Conservation (phyloP, 2,888 invertebrate species). For the Ochropleura plecta region DNA sequence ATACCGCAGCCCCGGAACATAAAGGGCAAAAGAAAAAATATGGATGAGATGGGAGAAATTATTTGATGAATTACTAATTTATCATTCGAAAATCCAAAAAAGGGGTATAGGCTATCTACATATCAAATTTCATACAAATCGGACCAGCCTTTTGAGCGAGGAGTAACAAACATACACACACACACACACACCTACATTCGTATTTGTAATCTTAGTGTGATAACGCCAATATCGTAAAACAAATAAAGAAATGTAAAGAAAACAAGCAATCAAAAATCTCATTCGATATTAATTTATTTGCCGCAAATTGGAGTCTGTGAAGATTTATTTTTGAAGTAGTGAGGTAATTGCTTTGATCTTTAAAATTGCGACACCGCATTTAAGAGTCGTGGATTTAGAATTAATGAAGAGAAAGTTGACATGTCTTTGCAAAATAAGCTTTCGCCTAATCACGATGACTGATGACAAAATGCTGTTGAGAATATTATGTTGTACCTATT, state of each 20-base stretch:
- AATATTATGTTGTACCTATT: constrained; percentile 7
- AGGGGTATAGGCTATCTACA: too few relatives aligned
- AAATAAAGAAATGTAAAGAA: neutral
- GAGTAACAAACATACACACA: too few relatives aligned
- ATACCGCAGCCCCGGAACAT: too few relatives aligned
- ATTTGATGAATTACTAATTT: too few relatives aligned
- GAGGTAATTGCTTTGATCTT: constrained; percentile 18
- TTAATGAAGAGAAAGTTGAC: constrained; percentile 44
- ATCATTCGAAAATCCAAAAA: too few relatives aligned
- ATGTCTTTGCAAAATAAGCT: constrained; percentile 31
- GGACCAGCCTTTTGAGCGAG: too few relatives aligned
- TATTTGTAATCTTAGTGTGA: too few relatives aligned
- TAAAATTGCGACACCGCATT: constrained; percentile 20
- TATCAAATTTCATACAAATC: too few relatives aligned
- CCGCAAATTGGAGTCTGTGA: neutral
- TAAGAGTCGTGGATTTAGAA: constrained; percentile 4
- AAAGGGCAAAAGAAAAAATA: too few relatives aligned
- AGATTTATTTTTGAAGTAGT: constrained; percentile 5
- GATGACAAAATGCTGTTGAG: constrained; percentile 19
- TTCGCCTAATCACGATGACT: constrained; percentile 46
- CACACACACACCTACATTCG: too few relatives aligned
- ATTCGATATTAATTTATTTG: neutral
- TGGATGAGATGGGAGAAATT: too few relatives aligned
- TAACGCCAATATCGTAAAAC: too few relatives aligned
- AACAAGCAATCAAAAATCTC: neutral